Evolutionary conservation across 2,113 vertebrate genomes (phyloP), one percentile per base, ranked within the genome.

Genomic region (Aspiorhynchus laticeps): DNA sequence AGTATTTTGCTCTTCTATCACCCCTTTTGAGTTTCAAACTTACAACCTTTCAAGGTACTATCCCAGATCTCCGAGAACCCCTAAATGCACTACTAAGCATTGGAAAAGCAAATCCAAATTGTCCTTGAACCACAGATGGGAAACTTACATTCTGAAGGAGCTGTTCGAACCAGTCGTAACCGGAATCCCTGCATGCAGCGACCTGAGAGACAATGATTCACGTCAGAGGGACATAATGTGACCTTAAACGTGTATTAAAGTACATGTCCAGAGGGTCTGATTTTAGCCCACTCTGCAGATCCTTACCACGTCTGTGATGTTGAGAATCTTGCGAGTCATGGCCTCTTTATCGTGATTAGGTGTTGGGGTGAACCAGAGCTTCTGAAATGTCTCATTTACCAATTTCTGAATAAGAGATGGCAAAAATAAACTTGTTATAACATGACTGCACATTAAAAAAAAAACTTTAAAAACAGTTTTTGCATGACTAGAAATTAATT

Each of bases 331-430:
- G 90, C 98, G 96, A 24, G 98, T 99, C 98, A 99, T 99, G 83
- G 97, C 97, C 92, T 97, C 97, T 93, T 97, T 98, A 93, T 99
- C 98, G 24, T 98, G 97, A 73, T 96, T 96, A 78, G 95, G 97
- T 82, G 98, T 99, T 83, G 98, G 98, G 85, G 98, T 98, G 92
- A 99, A 99, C 98, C 98, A 99, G 90, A 99, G 96, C 93, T 99
- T 99, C 94, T 99, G 98, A 96, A 99, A 99, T 95, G 98, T 99
- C 93, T 99, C 98, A 91, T 99, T 99, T 84, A 99, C 98, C 93
- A 99, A 91, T 99, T 99, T 99, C 98, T 99, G 91, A 19, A 86
- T 91, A 85, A 85, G 9, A 90, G 0, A 48, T n/a, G 15, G 21
- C 56, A 91, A 33, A 83, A 83, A 80, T 51, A 15, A 69, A 74